These are phyloP conservation scores for Geopemphigus sp. DNA, from an alignment of 1,140 invertebrate species.

Conservation along the genomic window DNA sequence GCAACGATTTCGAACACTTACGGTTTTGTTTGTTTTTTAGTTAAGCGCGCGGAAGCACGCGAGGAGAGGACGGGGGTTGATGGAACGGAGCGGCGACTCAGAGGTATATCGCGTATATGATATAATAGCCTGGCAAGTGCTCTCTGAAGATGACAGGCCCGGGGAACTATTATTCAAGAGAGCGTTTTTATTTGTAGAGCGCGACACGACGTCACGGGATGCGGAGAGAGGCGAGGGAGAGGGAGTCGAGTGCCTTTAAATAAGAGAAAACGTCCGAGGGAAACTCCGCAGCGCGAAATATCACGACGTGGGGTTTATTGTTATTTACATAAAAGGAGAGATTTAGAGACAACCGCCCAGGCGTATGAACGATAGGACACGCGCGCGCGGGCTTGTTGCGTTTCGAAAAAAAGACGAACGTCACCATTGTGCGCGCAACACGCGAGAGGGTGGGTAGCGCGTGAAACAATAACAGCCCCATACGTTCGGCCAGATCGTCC, in stretches of 20 bases:
- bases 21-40: constrained; percentile 29
- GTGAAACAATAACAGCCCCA: no score
- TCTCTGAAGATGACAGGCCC: constrained; percentile 37
- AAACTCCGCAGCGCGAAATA: neutral
- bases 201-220: neutral
- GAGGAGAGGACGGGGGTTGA: no score
- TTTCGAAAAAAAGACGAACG: neutral
- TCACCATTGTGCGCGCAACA: neutral
- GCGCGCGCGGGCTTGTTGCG: neutral
- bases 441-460: no score
- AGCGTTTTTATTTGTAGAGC: constrained; percentile 24
- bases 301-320: neutral
- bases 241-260: constrained; percentile 28
- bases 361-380: neutral
- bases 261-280: constrained; percentile 27
- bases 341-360: neutral
- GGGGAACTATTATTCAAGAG: constrained; percentile 38
- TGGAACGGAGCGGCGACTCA: neutral
- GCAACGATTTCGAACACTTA: constrained; percentile 33
- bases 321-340: constrained; percentile 27
- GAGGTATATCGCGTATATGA: constrained; percentile 8
- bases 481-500: no score
- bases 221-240: neutral
- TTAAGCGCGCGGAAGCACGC: constrained; percentile 3
- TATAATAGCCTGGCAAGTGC: constrained; percentile 37